These are phyloP conservation scores for Cordilura impudica DNA, from an alignment of 2,888 invertebrate genomes.

Conservation along the genomic window DNA sequence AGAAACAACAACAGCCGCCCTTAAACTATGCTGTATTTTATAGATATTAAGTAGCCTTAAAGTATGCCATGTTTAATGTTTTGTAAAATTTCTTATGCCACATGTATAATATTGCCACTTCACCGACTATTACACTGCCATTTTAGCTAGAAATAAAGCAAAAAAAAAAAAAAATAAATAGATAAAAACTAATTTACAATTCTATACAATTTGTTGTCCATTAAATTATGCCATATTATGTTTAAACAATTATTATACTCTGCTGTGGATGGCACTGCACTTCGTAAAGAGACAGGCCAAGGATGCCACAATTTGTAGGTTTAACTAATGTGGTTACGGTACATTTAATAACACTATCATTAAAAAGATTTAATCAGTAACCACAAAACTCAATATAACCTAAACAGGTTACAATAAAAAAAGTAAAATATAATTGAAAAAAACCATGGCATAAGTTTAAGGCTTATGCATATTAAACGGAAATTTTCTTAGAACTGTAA, in stretches of 20 bases:
- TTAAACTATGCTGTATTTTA: background rate
- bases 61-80: slow-evolving; percentile 54
- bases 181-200: too few species aligned
- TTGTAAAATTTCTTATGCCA: slow-evolving; percentile 35
- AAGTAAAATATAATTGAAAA: background rate
- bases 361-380: slow-evolving; percentile 52
- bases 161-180: background rate
- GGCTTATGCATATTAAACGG: slow-evolving; percentile 8
- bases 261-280: background rate
- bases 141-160: background rate
- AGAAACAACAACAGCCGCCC: background rate
- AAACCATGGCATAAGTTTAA: slow-evolving; percentile 6
- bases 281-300: background rate
- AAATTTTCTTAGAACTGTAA: too few species aligned
- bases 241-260: slow-evolving; percentile 12
- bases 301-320: background rate
- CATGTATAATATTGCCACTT: background rate
- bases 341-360: slow-evolving; percentile 40
- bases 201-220: background rate
- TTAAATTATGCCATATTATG: slow-evolving; percentile 31
- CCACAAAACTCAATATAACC: slow-evolving; percentile 39
- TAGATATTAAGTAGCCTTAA: slow-evolving; percentile 24
- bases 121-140: background rate
- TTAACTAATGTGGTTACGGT: slow-evolving; percentile 30
- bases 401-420: background rate